phyloP scores from a whole-genome alignment of 2,113 vertebrate genomes.

The Odocoileus hemionus region DNA sequence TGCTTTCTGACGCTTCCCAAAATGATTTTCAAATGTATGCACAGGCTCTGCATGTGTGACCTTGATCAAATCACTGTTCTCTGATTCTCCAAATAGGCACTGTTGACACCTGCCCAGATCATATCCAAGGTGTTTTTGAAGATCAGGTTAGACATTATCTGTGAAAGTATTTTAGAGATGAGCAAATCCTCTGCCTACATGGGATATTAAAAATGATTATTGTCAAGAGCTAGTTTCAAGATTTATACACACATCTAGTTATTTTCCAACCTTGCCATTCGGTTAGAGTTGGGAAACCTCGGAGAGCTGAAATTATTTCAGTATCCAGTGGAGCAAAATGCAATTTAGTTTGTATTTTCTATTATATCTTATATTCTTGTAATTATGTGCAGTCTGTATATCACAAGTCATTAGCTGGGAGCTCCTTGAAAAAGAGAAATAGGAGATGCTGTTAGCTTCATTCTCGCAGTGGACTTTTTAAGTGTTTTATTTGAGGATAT shows the following conservation, averaged over 20 bases:
- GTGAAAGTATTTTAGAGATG: neutral
- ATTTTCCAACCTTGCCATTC: neutral
- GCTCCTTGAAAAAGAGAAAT: constrained; percentile 60
- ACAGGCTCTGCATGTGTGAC: neutral
- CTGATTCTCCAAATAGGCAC: neutral
- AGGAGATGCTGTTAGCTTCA: constrained; percentile 46
- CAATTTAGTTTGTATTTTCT: constrained; percentile 57
- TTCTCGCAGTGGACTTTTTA: constrained; percentile 62
- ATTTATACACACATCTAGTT: neutral
- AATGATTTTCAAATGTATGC: neutral
- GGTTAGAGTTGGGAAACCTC: neutral
- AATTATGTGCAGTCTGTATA: constrained; percentile 3
- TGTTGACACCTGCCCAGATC: neutral
- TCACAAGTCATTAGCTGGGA: constrained; percentile 56
- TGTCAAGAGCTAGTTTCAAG: neutral
- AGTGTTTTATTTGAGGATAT: constrained; percentile 45
- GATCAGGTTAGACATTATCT: neutral
- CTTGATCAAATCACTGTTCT: neutral
- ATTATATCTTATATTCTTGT: neutral
- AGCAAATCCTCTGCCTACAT: neutral
- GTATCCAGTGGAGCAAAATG: constrained; percentile 53
- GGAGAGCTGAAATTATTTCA: constrained; percentile 34
- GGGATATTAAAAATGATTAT: neutral
- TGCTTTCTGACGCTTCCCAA: neutral
- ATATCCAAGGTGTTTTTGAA: neutral